These are phyloP conservation scores for Meliscaeva auricollis DNA, from an alignment of 2,888 invertebrate genomes.

Conservation along the genomic window DNA sequence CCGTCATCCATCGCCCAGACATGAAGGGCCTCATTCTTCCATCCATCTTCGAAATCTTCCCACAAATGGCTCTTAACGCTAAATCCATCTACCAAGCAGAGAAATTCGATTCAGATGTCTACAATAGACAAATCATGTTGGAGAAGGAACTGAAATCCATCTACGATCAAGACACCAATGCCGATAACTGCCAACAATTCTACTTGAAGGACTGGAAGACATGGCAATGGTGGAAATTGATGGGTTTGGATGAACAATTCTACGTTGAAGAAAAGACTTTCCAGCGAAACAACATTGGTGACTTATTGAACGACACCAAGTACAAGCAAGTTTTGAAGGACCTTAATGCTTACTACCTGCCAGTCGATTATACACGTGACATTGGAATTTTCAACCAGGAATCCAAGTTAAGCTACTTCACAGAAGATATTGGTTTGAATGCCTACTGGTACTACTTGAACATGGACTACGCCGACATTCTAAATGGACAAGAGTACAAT, in stretches of 20 bases:
- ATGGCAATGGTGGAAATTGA: conserved; percentile 82
- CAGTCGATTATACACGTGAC: conserved; percentile 87
- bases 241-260: conserved; percentile 80
- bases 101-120: conserved; percentile 84
- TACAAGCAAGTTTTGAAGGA: conserved; percentile 79
- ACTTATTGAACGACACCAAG: conserved; percentile 79
- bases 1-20: conserved; percentile 88
- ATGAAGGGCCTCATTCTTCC: conserved; percentile 88
- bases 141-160: conserved; percentile 80
- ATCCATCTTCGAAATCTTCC: conserved; percentile 91
- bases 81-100: conserved; percentile 89
- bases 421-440: conserved; percentile 89
- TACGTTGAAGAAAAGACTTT: conserved; percentile 79
- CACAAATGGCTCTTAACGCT: conserved; percentile 90
- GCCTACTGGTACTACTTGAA: conserved; percentile 87
- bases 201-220: conserved; percentile 79
- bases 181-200: conserved; percentile 48
- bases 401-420: conserved; percentile 88
- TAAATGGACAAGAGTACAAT: conserved; percentile 85
- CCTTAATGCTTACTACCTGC: conserved; percentile 80
- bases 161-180: conserved; percentile 78
- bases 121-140: conserved; percentile 83
- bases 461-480: conserved; percentile 88
- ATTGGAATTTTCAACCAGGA: conserved; percentile 85
- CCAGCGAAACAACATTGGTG: conserved; percentile 78